phyloP scores from a whole-genome alignment of 1,140 invertebrate species.

The Kradibia gibbosae region DNA sequence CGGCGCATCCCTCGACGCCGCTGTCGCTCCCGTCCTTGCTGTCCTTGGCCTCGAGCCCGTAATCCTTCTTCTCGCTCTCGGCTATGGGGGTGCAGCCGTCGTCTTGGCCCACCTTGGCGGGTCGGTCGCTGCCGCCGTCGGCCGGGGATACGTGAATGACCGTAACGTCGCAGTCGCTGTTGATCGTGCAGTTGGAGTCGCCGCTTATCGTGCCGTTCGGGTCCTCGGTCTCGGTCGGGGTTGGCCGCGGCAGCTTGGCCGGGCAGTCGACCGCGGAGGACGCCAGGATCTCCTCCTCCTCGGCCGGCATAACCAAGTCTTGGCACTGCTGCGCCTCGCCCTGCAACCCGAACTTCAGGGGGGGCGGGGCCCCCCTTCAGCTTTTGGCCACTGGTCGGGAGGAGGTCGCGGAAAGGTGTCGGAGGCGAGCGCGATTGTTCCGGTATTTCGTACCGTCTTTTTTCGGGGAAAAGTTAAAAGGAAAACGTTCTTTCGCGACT shows the following conservation, averaged over 20 bases:
- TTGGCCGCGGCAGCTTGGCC: not conserved
- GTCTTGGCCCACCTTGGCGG: conserved; percentile 25
- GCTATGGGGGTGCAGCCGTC: conserved; percentile 11
- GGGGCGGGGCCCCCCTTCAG: too few relatives aligned
- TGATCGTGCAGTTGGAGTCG: conserved; percentile 54
- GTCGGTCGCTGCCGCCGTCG: not conserved
- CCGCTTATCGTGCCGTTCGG: conserved; percentile 19
- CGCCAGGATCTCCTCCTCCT: conserved; percentile 58
- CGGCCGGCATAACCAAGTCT: conserved; percentile 64
- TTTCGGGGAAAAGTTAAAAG: too few relatives aligned
- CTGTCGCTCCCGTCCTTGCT: conserved; percentile 83
- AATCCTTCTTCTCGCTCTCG: conserved; percentile 58
- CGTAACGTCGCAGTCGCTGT: conserved; percentile 66
- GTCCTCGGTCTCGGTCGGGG: conserved; percentile 30
- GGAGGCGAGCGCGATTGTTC: too few relatives aligned
- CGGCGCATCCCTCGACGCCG: conserved; percentile 80
- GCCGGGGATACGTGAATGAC: conserved; percentile 63
- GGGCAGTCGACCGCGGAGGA: conserved; percentile 58
- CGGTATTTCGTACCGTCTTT: too few relatives aligned
- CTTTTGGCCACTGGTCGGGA: too few relatives aligned
- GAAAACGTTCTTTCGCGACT: too few relatives aligned
- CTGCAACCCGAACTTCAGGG: not conserved
- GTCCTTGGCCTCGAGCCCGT: conserved; percentile 62
- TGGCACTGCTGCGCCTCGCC: conserved; percentile 60
- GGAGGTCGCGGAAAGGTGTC: too few relatives aligned